A percentile compares a stretch with the other conserved stretches of the same genome.
These are phyloP conservation scores for Heliconius erato DNA, from an alignment of 2,888 invertebrate genomes.

Conservation along the genomic window DNA sequence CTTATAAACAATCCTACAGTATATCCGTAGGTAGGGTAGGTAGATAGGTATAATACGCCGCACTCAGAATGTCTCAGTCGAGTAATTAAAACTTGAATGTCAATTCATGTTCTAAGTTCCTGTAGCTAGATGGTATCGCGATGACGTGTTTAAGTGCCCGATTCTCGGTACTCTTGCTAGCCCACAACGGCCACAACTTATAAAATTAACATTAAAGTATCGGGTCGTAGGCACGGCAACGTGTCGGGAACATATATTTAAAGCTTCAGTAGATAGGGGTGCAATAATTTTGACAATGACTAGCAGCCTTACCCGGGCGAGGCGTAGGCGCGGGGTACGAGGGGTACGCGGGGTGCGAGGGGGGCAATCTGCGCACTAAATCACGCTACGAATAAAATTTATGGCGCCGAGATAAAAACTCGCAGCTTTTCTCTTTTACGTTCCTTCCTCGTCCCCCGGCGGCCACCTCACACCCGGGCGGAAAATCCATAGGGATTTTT, in stretches of 20 bases:
- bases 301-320: constrained; percentile 85
- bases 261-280: constrained; percentile 86
- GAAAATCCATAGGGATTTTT: constrained; percentile 86
- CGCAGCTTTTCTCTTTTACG: constrained; percentile 87
- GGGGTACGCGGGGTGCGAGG: constrained; percentile 73
- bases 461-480: constrained; percentile 75
- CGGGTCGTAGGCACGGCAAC: constrained; percentile 81
- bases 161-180: constrained; percentile 53
- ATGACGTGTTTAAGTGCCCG: constrained; percentile 48
- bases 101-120: constrained; percentile 49
- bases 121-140: constrained; percentile 47
- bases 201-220: constrained; percentile 64
- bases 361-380: constrained; percentile 87
- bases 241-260: constrained; percentile 85
- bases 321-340: constrained; percentile 82
- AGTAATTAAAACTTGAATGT: constrained; percentile 53
- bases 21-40: constrained; percentile 29
- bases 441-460: constrained; percentile 79
- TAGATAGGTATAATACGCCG: constrained; percentile 59
- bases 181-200: constrained; percentile 56
- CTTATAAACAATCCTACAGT: constrained; percentile 61
- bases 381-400: constrained; percentile 87
- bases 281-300: constrained; percentile 87
- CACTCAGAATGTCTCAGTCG: constrained; percentile 50
- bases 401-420: constrained; percentile 87